These are phyloP conservation scores for Sicus ferrugineus DNA, from an alignment of 2,888 invertebrate species.

Conservation along the genomic window DNA sequence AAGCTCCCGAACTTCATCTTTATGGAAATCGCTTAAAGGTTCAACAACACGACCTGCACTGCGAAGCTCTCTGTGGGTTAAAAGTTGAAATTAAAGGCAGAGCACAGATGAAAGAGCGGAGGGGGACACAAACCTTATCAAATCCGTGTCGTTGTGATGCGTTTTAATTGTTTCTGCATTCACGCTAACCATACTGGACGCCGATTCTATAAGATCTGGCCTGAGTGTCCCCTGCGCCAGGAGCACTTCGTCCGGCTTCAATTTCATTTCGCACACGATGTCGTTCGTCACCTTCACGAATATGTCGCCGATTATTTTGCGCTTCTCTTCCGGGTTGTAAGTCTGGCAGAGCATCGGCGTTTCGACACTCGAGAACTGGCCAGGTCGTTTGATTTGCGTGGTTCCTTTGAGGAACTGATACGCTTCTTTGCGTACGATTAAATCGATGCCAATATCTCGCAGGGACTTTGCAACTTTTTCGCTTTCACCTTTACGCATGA, in stretches of 20 bases:
- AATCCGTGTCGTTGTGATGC: constrained; percentile 98
- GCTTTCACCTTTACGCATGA: constrained; percentile 97
- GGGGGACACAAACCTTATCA: constrained; percentile 72
- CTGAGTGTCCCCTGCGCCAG: constrained; percentile 95
- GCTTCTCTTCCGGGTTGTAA: constrained; percentile 94
- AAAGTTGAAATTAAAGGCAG: neutral
- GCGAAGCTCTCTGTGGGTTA: constrained; percentile 68
- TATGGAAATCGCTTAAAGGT: constrained; percentile 98
- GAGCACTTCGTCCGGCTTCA: constrained; percentile 91
- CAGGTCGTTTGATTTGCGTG: constrained; percentile 77
- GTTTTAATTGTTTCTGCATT: constrained; percentile 98
- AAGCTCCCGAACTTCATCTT: constrained; percentile 92
- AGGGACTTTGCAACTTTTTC: constrained; percentile 85
- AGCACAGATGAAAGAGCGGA: neutral
- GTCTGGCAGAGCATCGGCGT: constrained; percentile 88
- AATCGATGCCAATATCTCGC: constrained; percentile 80
- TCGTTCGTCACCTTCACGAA: constrained; percentile 95
- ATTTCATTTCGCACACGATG: constrained; percentile 83
- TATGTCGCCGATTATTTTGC: constrained; percentile 98
- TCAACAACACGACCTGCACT: constrained; percentile 90
- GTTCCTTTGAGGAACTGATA: constrained; percentile 81
- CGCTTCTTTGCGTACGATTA: constrained; percentile 78
- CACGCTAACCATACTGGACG: constrained; percentile 81
- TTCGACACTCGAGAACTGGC: constrained; percentile 66
- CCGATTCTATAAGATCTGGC: constrained; percentile 98